Evolutionary conservation across 2,888 invertebrate species (phyloP).

Genomic region (Glyphotaelius pellucidus): DNA sequence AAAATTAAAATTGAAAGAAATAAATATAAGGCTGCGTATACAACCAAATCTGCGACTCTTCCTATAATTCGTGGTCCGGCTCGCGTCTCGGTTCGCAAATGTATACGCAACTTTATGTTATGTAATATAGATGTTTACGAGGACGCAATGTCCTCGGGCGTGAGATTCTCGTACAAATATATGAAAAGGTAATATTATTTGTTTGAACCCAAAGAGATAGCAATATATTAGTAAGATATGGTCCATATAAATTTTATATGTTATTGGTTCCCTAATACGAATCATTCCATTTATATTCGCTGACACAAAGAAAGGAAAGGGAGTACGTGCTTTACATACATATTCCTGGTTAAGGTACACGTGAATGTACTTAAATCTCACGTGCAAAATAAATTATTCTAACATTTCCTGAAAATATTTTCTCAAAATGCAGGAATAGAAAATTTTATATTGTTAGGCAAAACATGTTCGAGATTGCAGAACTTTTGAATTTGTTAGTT

Average conservation of each 20-base stretch:
- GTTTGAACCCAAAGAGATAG: neutral
- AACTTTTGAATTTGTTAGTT: neutral
- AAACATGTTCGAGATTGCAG: neutral
- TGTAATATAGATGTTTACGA: neutral
- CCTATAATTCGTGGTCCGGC: too few species aligned
- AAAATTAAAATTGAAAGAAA: too few species aligned
- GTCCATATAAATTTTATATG: neutral
- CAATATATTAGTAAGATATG: neutral
- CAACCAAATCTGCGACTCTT: too few species aligned
- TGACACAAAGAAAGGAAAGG: neutral
- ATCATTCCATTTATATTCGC: neutral
- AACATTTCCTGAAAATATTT: neutral
- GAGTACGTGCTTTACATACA: neutral
- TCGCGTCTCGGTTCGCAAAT: too few species aligned
- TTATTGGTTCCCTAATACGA: neutral
- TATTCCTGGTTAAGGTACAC: neutral
- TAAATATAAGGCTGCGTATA: too few species aligned
- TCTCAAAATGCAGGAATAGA: neutral
- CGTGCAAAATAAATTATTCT: neutral
- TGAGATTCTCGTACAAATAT: neutral
- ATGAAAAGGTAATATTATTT: neutral
- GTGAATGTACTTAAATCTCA: neutral
- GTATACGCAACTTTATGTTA: too few species aligned
- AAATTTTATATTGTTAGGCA: neutral
- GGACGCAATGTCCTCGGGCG: neutral